A percentile compares a stretch with the other conserved stretches of the same genome.
phyloP scores from a whole-genome alignment of 2,888 invertebrate genomes.

The Epinotia ramella region DNA sequence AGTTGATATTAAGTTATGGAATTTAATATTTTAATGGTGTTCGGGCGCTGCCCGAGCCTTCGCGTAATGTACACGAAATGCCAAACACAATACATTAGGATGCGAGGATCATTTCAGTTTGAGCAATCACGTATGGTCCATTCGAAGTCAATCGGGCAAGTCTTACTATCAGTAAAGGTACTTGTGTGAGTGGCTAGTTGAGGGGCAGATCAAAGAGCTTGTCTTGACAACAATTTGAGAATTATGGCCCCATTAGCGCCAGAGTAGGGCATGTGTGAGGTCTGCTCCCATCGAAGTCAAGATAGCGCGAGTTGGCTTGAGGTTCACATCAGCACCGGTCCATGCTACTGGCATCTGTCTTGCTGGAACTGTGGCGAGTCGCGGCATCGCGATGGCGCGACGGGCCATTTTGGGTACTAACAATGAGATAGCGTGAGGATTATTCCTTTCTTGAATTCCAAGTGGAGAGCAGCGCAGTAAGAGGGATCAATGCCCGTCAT shows the following conservation, averaged over 20 bases:
- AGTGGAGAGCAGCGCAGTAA: too few species aligned
- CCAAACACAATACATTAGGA: slow-evolving; percentile 70
- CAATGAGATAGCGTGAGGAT: too few species aligned
- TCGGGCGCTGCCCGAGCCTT: slow-evolving; percentile 56
- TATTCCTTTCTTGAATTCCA: too few species aligned
- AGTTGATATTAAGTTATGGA: slow-evolving; percentile 74
- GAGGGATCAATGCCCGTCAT: too few species aligned
- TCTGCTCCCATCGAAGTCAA: too few species aligned
- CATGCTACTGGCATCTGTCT: too few species aligned
- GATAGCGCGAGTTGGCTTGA: too few species aligned
- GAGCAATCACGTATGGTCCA: slow-evolving; percentile 62
- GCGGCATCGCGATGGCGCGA: too few species aligned
- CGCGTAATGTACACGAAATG: slow-evolving; percentile 65
- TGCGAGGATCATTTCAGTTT: slow-evolving; percentile 61
- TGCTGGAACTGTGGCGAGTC: too few species aligned
- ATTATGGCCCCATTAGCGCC: not conserved
- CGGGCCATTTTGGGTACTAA: too few species aligned
- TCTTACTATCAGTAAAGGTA: not conserved
- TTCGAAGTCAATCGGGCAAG: slow-evolving; percentile 52
- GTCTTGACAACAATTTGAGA: not conserved
- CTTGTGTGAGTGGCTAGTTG: not conserved
- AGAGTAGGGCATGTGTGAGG: not conserved
- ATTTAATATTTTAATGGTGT: slow-evolving; percentile 55
- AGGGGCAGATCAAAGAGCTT: not conserved
- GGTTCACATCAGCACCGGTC: too few species aligned